Percentiles rank a stretch among this genome's conserved stretches.
Evolutionary conservation across 2,888 invertebrate species (phyloP).

Genomic region (Erynnis tages): DNA sequence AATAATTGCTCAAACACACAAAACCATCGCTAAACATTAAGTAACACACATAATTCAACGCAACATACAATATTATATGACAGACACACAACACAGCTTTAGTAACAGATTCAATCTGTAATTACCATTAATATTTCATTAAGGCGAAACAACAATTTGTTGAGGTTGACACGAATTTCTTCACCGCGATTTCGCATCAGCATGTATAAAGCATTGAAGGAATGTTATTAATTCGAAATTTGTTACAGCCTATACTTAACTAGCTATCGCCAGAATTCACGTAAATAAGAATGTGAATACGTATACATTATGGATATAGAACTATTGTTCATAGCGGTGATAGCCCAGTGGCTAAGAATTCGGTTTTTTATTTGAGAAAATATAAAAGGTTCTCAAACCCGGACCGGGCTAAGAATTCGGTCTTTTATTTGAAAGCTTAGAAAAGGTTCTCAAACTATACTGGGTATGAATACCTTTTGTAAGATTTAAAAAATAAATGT

Average conservation of each 20-base stretch:
- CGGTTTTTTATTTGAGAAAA: too few relatives aligned
- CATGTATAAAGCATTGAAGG: conserved; percentile 53
- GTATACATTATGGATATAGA: conserved; percentile 24
- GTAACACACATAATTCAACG: neutral
- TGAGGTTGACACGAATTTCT: conserved; percentile 21
- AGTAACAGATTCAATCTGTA: conserved; percentile 13
- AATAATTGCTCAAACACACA: too few relatives aligned
- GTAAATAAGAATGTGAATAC: conserved; percentile 41
- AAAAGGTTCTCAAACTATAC: too few relatives aligned
- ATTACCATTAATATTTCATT: conserved; percentile 25
- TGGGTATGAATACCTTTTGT: too few relatives aligned
- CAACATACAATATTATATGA: conserved; percentile 1
- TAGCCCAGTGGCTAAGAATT: too few relatives aligned
- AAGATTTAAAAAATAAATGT: too few relatives aligned
- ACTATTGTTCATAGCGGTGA: too few relatives aligned
- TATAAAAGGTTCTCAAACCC: too few relatives aligned
- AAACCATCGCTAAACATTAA: too few relatives aligned
- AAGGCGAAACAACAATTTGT: conserved; percentile 19
- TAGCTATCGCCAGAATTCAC: conserved; percentile 48
- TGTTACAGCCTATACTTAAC: conserved; percentile 77
- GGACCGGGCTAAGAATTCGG: conserved; percentile 11
- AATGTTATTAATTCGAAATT: conserved; percentile 78
- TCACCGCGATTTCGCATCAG: conserved; percentile 34
- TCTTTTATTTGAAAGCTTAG: too few relatives aligned
- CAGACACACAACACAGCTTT: neutral